A percentile compares a stretch with the other conserved stretches of the same genome.
Evolutionary conservation across 2,797 vertebrate species (phyloP).

Genomic region (Micropoecilia bifurca): DNA sequence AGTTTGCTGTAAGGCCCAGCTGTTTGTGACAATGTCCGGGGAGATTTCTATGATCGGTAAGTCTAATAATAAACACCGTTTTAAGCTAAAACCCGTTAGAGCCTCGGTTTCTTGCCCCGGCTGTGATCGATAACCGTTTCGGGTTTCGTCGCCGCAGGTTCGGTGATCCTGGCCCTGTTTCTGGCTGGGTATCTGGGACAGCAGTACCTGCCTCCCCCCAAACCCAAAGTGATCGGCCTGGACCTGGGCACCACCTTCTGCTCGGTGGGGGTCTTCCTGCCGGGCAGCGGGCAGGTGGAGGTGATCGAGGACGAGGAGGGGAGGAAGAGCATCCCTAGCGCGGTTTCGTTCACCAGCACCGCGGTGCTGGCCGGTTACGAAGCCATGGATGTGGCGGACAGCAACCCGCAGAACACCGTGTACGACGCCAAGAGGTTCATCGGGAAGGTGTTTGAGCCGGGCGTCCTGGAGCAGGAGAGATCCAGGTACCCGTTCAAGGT

Average conservation of each 20-base stretch:
- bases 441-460: conserved; percentile 89
- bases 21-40: conserved; percentile 73
- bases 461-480: conserved; percentile 86
- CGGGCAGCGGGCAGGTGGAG: conserved; percentile 90
- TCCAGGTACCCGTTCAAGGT: conserved; percentile 95
- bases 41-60: conserved; percentile 84
- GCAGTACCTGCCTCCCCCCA: conserved; percentile 94
- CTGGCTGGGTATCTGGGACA: conserved; percentile 97
- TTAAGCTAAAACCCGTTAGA: conserved; percentile 17
- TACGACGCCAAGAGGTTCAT: conserved; percentile 98
- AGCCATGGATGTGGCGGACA: conserved; percentile 89
- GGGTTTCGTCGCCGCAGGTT: conserved; percentile 79
- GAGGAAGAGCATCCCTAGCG: conserved; percentile 90
- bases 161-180: conserved; percentile 90
- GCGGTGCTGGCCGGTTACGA: conserved; percentile 88
- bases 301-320: conserved; percentile 90
- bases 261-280: conserved; percentile 93
- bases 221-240: conserved; percentile 91
- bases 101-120: conserved; percentile 6
- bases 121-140: conserved; percentile 6
- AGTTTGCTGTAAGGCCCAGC: not conserved
- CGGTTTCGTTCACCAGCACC: conserved; percentile 88
- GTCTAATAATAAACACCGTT: conserved; percentile 16
- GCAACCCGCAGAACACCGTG: conserved; percentile 91
- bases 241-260: conserved; percentile 98